A percentile compares a stretch with the other conserved stretches of the same genome.
Conservation (phyloP, 2,797 vertebrate species). For the Echeneis naucrates region DNA sequence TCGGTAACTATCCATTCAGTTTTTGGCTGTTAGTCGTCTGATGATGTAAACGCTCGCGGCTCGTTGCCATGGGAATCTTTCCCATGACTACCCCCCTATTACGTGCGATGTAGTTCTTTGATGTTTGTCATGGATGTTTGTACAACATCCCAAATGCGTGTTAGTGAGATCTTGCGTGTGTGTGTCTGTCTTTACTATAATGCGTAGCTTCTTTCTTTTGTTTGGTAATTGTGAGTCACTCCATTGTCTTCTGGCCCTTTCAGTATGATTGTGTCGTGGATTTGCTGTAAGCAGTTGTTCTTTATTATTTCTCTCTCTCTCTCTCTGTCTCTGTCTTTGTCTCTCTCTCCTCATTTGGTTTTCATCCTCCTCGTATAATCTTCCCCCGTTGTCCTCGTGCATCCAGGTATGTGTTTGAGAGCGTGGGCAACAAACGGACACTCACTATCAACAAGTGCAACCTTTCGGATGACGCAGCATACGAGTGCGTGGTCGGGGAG, state of each 20-base stretch:
- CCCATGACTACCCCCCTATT: neutral
- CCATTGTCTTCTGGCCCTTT: slow-evolving; percentile 28
- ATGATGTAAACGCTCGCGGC: slow-evolving; percentile 21
- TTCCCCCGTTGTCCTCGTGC: slow-evolving; percentile 29
- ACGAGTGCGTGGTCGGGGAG: slow-evolving; percentile 90
- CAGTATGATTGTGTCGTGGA: slow-evolving; percentile 26
- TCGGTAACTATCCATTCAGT: neutral
- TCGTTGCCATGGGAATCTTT: slow-evolving; percentile 44
- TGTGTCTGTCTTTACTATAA: slow-evolving; percentile 25
- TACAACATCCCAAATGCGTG: slow-evolving; percentile 10
- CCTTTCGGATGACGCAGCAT: slow-evolving; percentile 91
- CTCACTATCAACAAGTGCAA: slow-evolving; percentile 94
- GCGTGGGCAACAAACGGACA: slow-evolving; percentile 88
- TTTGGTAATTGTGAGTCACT: slow-evolving; percentile 57
- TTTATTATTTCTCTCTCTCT: slow-evolving; percentile 14
- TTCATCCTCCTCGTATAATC: slow-evolving; percentile 19
- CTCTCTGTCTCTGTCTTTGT: neutral
- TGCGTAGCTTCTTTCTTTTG: slow-evolving; percentile 20
- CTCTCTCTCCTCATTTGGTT: slow-evolving; percentile 15
- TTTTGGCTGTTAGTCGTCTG: neutral
- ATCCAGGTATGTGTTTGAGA: slow-evolving; percentile 91
- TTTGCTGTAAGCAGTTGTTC: slow-evolving; percentile 44
- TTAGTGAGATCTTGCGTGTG: slow-evolving; percentile 29
- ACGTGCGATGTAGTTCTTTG: slow-evolving; percentile 1
- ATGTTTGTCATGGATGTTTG: slow-evolving; percentile 10